These are phyloP conservation scores for Ctenicera cuprea DNA, from an alignment of 2,888 invertebrate genomes.

Conservation along the genomic window DNA sequence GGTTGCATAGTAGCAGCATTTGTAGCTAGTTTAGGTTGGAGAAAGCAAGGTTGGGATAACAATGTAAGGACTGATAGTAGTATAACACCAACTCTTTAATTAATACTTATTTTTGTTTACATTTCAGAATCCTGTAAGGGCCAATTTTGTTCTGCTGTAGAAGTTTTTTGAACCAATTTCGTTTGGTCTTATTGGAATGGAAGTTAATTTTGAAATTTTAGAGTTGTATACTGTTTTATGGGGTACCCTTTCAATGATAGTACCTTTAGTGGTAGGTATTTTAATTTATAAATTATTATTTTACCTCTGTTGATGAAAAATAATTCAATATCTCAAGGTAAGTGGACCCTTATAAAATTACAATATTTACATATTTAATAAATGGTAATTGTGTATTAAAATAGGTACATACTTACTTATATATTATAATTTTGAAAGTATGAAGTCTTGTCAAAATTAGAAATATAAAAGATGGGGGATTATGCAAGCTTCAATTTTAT, in stretches of 20 bases:
- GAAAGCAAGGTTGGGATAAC: slow-evolving; percentile 66
- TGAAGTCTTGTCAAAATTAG: too few species aligned
- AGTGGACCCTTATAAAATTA: too few species aligned
- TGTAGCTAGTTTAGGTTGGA: slow-evolving; percentile 76
- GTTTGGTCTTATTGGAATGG: slow-evolving; percentile 86
- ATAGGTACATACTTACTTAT: too few species aligned
- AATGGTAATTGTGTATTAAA: too few species aligned
- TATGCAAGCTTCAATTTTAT: too few species aligned
- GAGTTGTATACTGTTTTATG: slow-evolving; percentile 73
- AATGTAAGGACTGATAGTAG: slow-evolving; percentile 54
- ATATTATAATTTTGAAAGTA: too few species aligned
- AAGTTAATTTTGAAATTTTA: slow-evolving; percentile 78
- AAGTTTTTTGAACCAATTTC: slow-evolving; percentile 84
- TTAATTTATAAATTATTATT: too few species aligned
- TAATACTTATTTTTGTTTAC: slow-evolving; percentile 22
- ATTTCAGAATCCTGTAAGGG: slow-evolving; percentile 75
- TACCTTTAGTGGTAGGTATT: slow-evolving; percentile 75
- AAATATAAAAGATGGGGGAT: too few species aligned
- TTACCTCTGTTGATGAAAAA: too few species aligned
- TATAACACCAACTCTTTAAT: neutral
- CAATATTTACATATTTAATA: too few species aligned
- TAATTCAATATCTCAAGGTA: too few species aligned
- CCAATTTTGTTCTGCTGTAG: slow-evolving; percentile 79
- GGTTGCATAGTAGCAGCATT: slow-evolving; percentile 76
- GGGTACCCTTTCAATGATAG: slow-evolving; percentile 71